Percentiles rank a stretch among this genome's conserved stretches.
phyloP scores from a whole-genome alignment of 2,888 invertebrate genomes.

The Andrena camellia region DNA sequence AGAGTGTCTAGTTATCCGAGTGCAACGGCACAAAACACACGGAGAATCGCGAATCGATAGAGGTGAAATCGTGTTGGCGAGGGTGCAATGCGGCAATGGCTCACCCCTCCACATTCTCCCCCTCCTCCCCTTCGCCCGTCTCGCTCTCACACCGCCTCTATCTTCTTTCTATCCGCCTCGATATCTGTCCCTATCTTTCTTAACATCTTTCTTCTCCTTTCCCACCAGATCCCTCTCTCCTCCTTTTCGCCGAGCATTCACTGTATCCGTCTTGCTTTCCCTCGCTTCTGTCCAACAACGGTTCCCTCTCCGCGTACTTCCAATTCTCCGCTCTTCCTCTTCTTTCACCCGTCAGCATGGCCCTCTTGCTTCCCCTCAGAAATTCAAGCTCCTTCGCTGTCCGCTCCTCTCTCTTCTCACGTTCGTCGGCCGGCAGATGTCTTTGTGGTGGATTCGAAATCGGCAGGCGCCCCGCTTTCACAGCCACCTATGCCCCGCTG shows the following conservation, averaged over 20 bases:
- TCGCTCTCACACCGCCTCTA: constrained; percentile 23
- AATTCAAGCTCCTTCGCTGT: constrained; percentile 12
- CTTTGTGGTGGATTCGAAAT: constrained; percentile 40
- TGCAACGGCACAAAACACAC: constrained; percentile 74
- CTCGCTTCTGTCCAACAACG: constrained; percentile 26
- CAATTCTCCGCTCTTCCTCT: constrained; percentile 29
- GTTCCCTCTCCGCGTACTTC: constrained; percentile 35
- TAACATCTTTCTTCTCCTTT: constrained; percentile 29
- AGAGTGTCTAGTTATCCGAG: constrained; percentile 72
- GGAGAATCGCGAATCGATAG: constrained; percentile 79
- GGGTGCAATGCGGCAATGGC: constrained; percentile 80
- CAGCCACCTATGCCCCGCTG: background rate
- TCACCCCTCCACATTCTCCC: constrained; percentile 53
- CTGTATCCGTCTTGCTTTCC: constrained; percentile 16
- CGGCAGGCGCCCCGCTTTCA: constrained; percentile 37
- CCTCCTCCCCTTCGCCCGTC: constrained; percentile 21
- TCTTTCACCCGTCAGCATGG: constrained; percentile 2
- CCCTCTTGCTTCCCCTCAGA: constrained; percentile 13
- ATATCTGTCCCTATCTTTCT: constrained; percentile 51
- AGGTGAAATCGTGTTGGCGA: constrained; percentile 77
- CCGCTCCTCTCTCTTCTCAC: constrained; percentile 17
- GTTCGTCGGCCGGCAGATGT: constrained; percentile 17
- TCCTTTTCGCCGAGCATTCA: constrained; percentile 10
- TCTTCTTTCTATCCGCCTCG: constrained; percentile 29
- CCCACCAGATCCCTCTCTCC: constrained; percentile 11